Percentiles rank a stretch among this genome's conserved stretches.
phyloP scores from a whole-genome alignment of 1,140 invertebrate species.

The Gonatopus flavifemur region DNA sequence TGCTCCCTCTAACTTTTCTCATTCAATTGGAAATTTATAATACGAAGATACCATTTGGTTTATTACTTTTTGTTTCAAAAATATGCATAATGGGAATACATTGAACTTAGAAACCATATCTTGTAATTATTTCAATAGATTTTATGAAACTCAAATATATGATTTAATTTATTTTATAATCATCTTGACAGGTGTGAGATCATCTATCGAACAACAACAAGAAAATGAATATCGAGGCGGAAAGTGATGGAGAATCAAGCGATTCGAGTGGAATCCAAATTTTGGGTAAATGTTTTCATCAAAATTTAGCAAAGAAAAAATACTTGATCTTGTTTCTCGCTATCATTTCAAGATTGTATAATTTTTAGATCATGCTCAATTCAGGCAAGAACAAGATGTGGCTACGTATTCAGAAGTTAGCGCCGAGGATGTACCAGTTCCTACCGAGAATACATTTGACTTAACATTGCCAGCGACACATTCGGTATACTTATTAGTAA shows the following conservation, averaged over 20 bases:
- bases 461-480: constrained; percentile 57
- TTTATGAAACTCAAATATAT: too few relatives aligned
- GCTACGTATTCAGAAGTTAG: constrained; percentile 5
- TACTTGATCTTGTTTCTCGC: not conserved
- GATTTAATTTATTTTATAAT: too few relatives aligned
- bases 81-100: too few relatives aligned
- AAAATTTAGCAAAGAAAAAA: not conserved
- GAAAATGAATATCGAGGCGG: constrained; percentile 10
- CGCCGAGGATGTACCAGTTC: constrained; percentile 17
- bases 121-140: too few relatives aligned
- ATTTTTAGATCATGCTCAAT: constrained; percentile 12
- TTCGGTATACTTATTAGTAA: constrained; percentile 57
- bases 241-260: constrained; percentile 3
- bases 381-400: constrained; percentile 6
- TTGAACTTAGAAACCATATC: too few relatives aligned
- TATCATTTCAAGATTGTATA: constrained; percentile 6
- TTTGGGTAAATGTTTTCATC: constrained; percentile 1
- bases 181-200: too few relatives aligned
- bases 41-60: too few relatives aligned
- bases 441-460: constrained; percentile 49
- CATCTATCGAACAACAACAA: too few relatives aligned
- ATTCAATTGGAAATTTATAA: too few relatives aligned
- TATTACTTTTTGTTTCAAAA: too few relatives aligned
- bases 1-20: too few relatives aligned
- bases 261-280: not conserved